Base-by-base conservation (phyloP, 2,888 invertebrate genomes). In the Eurois occulta region DNA sequence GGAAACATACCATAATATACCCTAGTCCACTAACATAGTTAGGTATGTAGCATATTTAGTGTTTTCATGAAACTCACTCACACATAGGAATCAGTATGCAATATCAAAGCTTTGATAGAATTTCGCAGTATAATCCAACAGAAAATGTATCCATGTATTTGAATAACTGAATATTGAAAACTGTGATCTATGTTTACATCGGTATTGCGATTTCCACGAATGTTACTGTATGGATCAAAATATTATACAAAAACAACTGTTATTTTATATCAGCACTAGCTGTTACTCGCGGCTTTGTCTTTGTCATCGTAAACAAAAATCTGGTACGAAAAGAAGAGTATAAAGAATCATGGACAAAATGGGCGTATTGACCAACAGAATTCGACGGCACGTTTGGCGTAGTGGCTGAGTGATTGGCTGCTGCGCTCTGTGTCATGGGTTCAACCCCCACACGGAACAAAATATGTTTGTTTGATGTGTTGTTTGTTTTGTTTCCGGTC, bases 91-190 rank as follows among this genome's bases (percentile, higher is more conserved):
- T 82, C 72, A 32, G n/a, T 67, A 46, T 72, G 18, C 46, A 72
- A 83, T 67, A 71, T 68, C 60, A 65, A 69, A 65, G 80, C 55
- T 80, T 58, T 78, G 80, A 67, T 78, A 77, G 60, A 60, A 83
- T 72, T 83, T 60, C 83, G 16, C 60, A 32, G 58, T 55, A 78
- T 78, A 80, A 78, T 78, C 71, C 78, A 28, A 70, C 69, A 60
- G 46, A 69, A 83, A 82, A 82, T 83, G 43, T 78, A 65, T 69
- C 65, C 77, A 43, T 46, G 64, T 68, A 72, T 81, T 81, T 74
- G 84, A 79, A 82, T 77, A 75, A 68, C 64, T 74, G 80, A 86
- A 85, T 84, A 83, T 80, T 82, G 60, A 74, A 83, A 82, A 70
- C 41, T 66, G 81, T 64, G 72, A 67, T 69, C 52, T 43, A 62